Conservation (phyloP, 2,797 vertebrate genomes). For the Mus spretus region DNA sequence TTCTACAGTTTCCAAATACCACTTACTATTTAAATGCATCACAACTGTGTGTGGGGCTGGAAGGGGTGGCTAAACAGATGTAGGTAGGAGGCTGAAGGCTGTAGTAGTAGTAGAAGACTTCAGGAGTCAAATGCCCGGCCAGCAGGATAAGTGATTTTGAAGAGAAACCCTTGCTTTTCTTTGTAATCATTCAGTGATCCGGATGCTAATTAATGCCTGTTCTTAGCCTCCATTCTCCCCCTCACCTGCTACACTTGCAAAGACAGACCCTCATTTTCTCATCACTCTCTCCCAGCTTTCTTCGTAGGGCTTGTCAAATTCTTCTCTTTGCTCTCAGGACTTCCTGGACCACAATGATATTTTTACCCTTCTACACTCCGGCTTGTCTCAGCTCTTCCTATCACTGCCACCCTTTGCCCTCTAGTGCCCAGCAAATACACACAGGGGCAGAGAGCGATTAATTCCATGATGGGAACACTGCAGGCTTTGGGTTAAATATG, state of each 20-base stretch:
- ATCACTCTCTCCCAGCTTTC: background rate
- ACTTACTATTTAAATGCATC: background rate
- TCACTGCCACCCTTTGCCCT: background rate
- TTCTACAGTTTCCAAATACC: background rate
- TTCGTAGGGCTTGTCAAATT: fast-evolving
- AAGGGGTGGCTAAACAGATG: background rate
- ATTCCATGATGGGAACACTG: background rate
- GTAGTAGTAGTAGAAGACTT: background rate
- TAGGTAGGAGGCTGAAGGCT: background rate
- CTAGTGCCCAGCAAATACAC: background rate
- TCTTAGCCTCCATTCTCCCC: conserved; percentile 3
- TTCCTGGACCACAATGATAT: fast-evolving
- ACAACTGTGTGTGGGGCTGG: background rate
- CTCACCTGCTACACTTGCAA: background rate
- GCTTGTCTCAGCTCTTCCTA: background rate
- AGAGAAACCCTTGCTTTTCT: conserved; percentile 29
- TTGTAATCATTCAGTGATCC: background rate
- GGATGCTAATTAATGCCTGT: background rate
- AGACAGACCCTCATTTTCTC: background rate
- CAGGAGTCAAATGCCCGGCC: background rate
- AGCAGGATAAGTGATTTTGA: background rate
- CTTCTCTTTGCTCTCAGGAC: background rate
- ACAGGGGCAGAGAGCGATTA: background rate
- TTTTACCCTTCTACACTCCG: background rate
- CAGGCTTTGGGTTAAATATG: background rate